Conservation (phyloP, 2,888 invertebrate species). For the Tillus elongatus region DNA sequence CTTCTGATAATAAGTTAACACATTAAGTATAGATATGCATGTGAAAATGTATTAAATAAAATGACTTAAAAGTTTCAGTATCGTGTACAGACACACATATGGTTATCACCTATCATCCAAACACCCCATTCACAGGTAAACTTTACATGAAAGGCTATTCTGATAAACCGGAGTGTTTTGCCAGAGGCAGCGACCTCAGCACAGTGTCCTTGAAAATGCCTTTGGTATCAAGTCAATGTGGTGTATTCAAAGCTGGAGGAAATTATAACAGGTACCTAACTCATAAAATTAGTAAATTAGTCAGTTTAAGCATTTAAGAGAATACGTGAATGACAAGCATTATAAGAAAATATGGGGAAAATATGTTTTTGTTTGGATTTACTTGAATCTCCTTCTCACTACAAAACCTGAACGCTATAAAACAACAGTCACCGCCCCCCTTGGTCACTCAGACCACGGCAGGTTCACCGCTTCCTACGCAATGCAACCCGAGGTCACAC, state of each 20-base stretch:
- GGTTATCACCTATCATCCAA: slow-evolving; percentile 57
- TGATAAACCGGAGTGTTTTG: slow-evolving; percentile 54
- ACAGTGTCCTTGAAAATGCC: slow-evolving; percentile 52
- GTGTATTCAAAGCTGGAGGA: slow-evolving; percentile 49
- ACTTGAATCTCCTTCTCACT: too few species aligned
- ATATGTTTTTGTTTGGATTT: too few species aligned
- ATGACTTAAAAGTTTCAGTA: slow-evolving; percentile 59
- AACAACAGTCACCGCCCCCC: too few species aligned
- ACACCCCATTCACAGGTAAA: slow-evolving; percentile 57
- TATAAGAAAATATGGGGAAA: too few species aligned
- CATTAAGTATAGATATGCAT: neutral
- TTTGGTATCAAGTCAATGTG: slow-evolving; percentile 47
- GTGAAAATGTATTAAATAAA: neutral
- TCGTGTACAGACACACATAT: slow-evolving; percentile 64
- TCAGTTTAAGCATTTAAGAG: too few species aligned
- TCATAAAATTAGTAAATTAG: too few species aligned
- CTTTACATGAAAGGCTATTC: slow-evolving; percentile 75
- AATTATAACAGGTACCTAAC: slow-evolving; percentile 44
- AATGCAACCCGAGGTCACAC: too few species aligned
- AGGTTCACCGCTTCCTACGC: too few species aligned
- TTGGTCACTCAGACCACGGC: too few species aligned
- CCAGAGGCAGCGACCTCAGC: slow-evolving; percentile 46
- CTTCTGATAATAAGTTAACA: too few species aligned
- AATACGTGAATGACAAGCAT: too few species aligned
- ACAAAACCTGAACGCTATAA: too few species aligned